Base-by-base conservation (phyloP, 2,888 invertebrate species). In the Scrobipalpa costella region DNA sequence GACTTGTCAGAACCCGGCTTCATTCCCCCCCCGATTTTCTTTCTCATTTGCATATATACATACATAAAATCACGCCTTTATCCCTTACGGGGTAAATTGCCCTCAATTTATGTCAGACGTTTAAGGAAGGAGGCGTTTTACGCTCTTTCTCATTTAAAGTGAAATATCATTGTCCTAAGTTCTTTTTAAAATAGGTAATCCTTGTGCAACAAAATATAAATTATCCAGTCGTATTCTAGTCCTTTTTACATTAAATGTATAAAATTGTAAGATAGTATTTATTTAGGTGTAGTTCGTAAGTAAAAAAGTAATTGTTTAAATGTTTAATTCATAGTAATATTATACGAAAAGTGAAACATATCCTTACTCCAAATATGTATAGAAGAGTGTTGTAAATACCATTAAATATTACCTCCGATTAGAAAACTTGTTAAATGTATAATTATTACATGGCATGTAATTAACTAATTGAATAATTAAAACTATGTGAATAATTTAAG, bases 401-500 rank as follows among this genome's bases (percentile, higher is more conserved):
- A 52, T 21, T 44, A 36, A 58, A 5, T 49, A 61, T 19, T 21
- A 13, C 50, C 17, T 19, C 19, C 11, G 6, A 52, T 60, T 62
- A 62, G 34, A 19, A 47, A 9, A 47, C 8, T 57, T 66, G 66
- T 65, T 60, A 49, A 47, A 60, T 60, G 62, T 64, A 52, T 57
- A 21, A 40, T 21, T 40, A 57, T 63, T 64, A 40, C 63, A 60
- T 67, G 27, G 66, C 69, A 50, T 75, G 71, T 63, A 72, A 69
- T 72, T 52, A 33, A 63, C 63, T 66, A n/a, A 57, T 57, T 52
- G 59, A 62, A 19, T 62, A 63, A 68, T 64, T 62, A 66, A 64
- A 64, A 72, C 63, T 64, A 55, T 55, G 62, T 57, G 19, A 62
- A 27, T 69, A 60, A 64, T 68, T 70, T 69, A 70, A 71, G 69